Percentiles rank a stretch among this genome's conserved stretches.
These are phyloP conservation scores for Periophthalmus modestus DNA, from an alignment of 2,113 vertebrate genomes.

Conservation along the genomic window DNA sequence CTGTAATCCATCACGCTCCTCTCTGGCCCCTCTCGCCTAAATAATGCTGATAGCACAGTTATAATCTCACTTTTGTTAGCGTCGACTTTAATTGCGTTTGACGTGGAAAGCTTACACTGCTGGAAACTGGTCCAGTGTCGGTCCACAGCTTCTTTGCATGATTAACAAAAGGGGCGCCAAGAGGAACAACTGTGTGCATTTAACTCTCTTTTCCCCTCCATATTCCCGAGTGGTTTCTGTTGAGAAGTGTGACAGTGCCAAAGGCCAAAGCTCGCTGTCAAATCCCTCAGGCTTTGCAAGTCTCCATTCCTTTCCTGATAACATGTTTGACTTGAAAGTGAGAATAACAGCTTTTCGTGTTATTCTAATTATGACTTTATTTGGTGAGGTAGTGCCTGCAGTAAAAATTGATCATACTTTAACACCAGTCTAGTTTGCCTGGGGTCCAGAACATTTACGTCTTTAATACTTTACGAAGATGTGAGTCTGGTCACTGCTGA, in stretches of 20 bases:
- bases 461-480: no score
- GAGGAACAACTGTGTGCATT: conserved; percentile 25
- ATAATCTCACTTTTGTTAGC: conserved; percentile 24
- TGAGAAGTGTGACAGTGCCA: conserved; percentile 27
- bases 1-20: conserved; percentile 4
- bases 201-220: conserved; percentile 23
- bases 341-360: neutral
- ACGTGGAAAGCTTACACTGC: conserved; percentile 36
- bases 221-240: conserved; percentile 32
- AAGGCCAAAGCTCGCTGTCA: conserved; percentile 12
- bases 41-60: conserved; percentile 25
- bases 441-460: no score
- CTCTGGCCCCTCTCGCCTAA: conserved; percentile 19
- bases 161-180: conserved; percentile 38
- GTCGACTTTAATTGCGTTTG: conserved; percentile 31
- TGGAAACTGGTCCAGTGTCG: conserved; percentile 23
- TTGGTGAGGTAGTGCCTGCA: no score
- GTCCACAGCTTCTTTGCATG: conserved; percentile 12
- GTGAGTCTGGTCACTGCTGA: no score
- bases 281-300: conserved; percentile 23
- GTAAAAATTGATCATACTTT: no score
- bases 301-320: conserved; percentile 18
- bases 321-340: neutral
- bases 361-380: no score
- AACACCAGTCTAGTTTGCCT: neutral